Conservation (phyloP, 2,113 vertebrate species). For the Mus pahari region DNA sequence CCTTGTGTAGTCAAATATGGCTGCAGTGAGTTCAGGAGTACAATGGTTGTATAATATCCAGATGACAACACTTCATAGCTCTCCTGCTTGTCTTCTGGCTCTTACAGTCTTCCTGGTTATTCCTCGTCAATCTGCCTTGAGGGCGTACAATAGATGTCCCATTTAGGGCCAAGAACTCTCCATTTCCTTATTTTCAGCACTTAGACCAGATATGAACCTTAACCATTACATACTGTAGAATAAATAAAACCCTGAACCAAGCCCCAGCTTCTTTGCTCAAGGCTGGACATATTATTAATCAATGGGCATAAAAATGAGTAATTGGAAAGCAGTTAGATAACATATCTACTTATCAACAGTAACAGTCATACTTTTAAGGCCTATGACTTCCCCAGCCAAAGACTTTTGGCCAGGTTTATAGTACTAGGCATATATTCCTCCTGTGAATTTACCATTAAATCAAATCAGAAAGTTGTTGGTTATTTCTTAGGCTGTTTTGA, state of each 20-base stretch:
- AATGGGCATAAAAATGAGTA: background rate
- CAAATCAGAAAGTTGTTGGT: background rate
- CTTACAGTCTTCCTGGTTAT: background rate
- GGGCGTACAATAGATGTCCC: background rate
- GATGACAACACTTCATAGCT: background rate
- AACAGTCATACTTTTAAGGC: too few relatives aligned
- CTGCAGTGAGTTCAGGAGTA: too few relatives aligned
- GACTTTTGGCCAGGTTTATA: background rate
- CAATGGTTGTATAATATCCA: background rate
- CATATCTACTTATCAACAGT: background rate
- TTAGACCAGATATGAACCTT: background rate
- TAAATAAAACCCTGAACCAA: background rate
- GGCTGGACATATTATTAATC: background rate
- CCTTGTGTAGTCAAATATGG: background rate
- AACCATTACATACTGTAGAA: background rate
- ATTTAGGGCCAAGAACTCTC: background rate
- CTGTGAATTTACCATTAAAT: too few relatives aligned
- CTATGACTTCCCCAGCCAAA: background rate
- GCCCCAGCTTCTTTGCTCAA: background rate
- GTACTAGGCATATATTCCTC: background rate
- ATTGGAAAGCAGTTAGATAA: background rate
- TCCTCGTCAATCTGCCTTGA: too few relatives aligned
- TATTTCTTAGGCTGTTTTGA: too few relatives aligned
- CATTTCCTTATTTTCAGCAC: background rate
- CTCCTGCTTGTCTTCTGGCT: background rate